Conservation (phyloP, 2,797 vertebrate species). For the Chelidonichthys spinosus region DNA sequence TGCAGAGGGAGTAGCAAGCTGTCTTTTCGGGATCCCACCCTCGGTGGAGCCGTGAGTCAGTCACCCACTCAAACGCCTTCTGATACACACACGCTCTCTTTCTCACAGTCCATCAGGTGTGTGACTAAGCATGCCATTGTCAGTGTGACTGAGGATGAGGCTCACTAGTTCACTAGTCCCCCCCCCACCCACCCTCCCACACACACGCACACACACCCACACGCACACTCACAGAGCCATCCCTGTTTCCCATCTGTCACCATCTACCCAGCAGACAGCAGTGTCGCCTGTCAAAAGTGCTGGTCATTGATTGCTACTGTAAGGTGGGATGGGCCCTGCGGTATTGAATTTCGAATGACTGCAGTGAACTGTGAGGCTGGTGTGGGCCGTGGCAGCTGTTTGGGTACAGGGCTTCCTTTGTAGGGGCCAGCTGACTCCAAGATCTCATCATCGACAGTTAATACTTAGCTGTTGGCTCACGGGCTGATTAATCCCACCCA, state of each 20-base stretch:
- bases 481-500: conserved; percentile 42
- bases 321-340: conserved; percentile 61
- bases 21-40: conserved; percentile 52
- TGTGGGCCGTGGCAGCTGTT: conserved; percentile 71
- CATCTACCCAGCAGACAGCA: conserved; percentile 70
- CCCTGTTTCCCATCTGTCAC: conserved; percentile 79
- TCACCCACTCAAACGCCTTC: conserved; percentile 46
- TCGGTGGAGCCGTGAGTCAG: conserved; percentile 57
- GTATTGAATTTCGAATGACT: conserved; percentile 70
- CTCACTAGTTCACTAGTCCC: conserved; percentile 51
- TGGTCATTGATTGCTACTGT: conserved; percentile 79
- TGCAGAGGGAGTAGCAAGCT: conserved; percentile 37
- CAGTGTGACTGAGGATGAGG: conserved; percentile 67
- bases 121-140: conserved; percentile 75
- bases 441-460: conserved; percentile 62
- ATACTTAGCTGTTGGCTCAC: conserved; percentile 41
- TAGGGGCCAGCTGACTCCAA: conserved; percentile 65
- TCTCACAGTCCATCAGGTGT: conserved; percentile 76
- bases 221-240: conserved; percentile 52
- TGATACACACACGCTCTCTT: conserved; percentile 27
- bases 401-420: conserved; percentile 66
- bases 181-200: conserved; percentile 33
- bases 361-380: conserved; percentile 47
- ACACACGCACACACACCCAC: conserved; percentile 20
- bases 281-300: conserved; percentile 76